Base-by-base conservation (phyloP, 2,888 invertebrate genomes). In the Campopleginae sp. region DNA sequence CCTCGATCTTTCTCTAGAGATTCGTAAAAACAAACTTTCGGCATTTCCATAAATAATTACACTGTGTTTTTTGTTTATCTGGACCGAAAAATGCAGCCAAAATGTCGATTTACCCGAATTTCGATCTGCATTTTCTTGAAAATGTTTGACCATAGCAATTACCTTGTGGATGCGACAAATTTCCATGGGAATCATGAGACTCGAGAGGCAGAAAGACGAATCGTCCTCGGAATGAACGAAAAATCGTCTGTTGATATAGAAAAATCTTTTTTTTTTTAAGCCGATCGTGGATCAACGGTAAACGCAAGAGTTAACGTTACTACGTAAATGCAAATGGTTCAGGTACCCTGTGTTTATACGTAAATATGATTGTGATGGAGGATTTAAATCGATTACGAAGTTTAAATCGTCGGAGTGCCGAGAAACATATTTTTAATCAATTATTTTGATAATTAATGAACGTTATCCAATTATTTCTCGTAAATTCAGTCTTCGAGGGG, bases 281-380 rank as follows among this genome's bases (percentile, higher is more conserved):
- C 61, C 72, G 48, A 48, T 71, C 71, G 31, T 77, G 58, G 75
- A 63, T 46, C 76, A 48, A 12, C 38, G 17, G 61, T 48, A 63
- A 75, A 75, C 75, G 71, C 44, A 46, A 78, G 79, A 78, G 82
- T 70, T 70, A 82, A 85, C 65, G 38, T 65, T 81, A 82, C 72
- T 58, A n/a, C n/a, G 79, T 85, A 80, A 82, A 84, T 78, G 80
- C 81, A 76, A 82, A 85, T 71, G 79, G 75, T 85, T 85, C 85
- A 82, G 85, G 82, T 85, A 85, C 85, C 85, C 46, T 79, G 82
- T 82, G 82, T 82, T 82, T 77, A 68, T 80, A 84, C 42, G 80
- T 71, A 65, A 54, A 54, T 80, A 68, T 68, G 65, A 77, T 46
- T 58, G 54, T 54, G 23, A 54, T 27, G 10, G 23, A 54, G 19